Evolutionary conservation across 2,888 invertebrate genomes (phyloP).

Genomic region (Unio pictorum): DNA sequence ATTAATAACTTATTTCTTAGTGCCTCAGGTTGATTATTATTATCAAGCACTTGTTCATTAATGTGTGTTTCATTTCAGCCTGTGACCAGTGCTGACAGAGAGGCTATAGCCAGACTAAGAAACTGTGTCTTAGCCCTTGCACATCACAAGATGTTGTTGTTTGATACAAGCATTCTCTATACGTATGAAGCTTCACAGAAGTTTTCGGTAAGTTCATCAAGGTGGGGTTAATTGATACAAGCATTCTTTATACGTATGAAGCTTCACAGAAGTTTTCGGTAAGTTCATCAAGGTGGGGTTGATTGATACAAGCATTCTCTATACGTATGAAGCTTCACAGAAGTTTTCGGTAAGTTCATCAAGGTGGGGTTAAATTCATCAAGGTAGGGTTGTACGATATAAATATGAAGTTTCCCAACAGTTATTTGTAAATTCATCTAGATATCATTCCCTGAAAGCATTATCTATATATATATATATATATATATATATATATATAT

Average conservation of each 20-base stretch:
- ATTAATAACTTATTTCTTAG: no score
- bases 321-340: no score
- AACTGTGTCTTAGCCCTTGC: constrained; percentile 92
- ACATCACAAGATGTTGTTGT: constrained; percentile 89
- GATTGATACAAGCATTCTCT: no score
- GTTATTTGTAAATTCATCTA: no score
- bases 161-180: constrained; percentile 83
- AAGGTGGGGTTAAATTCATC: no score
- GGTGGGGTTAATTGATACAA: background rate
- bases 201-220: constrained; percentile 78
- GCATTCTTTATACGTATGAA: constrained; percentile 81
- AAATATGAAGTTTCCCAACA: no score
- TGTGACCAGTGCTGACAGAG: constrained; percentile 82
- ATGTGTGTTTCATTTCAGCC: constrained; percentile 74
- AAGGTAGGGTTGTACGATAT: no score
- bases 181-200: constrained; percentile 92
- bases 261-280: constrained; percentile 87
- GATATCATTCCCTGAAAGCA: no score
- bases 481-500: constrained; percentile 54
- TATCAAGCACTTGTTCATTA: background rate
- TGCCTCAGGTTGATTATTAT: no score
- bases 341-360: no score
- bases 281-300: constrained; percentile 44
- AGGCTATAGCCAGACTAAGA: constrained; percentile 88
- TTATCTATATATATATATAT: constrained; percentile 79